Conservation (phyloP, 1,140 invertebrate genomes). For the Eupeodes corollae region DNA sequence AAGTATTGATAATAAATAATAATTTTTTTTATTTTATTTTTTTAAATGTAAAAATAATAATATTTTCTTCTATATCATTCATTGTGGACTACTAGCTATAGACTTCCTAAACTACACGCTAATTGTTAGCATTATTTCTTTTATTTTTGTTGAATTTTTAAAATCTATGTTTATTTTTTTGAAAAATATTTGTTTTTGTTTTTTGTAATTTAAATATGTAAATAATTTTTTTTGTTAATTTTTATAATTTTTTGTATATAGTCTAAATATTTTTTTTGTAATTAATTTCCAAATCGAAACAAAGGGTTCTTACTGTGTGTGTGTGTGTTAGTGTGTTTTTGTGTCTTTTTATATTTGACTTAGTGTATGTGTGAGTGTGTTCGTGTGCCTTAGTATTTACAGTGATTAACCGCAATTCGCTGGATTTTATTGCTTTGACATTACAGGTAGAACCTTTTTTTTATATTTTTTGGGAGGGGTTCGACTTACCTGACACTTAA, state of each 20-base stretch:
- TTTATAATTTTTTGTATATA: background rate
- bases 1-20: slow-evolving; percentile 12
- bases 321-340: background rate
- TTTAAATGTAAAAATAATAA: slow-evolving; percentile 9
- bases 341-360: background rate
- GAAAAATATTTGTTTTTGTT: no score
- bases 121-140: no score
- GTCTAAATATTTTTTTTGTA: background rate
- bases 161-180: no score
- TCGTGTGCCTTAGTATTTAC: background rate
- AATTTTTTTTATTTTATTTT: slow-evolving; percentile 10
- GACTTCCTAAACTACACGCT: no score
- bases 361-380: background rate
- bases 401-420: background rate
- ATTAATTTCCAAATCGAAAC: background rate
- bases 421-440: background rate
- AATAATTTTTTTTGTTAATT: background rate
- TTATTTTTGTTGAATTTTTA: no score
- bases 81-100: no score
- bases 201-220: background rate
- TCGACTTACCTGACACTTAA: background rate
- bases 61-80: no score
- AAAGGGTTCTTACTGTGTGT: background rate
- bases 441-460: no score
- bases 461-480: background rate